Conservation (phyloP, 2,888 invertebrate genomes). For the Opisthograptis luteolata region DNA sequence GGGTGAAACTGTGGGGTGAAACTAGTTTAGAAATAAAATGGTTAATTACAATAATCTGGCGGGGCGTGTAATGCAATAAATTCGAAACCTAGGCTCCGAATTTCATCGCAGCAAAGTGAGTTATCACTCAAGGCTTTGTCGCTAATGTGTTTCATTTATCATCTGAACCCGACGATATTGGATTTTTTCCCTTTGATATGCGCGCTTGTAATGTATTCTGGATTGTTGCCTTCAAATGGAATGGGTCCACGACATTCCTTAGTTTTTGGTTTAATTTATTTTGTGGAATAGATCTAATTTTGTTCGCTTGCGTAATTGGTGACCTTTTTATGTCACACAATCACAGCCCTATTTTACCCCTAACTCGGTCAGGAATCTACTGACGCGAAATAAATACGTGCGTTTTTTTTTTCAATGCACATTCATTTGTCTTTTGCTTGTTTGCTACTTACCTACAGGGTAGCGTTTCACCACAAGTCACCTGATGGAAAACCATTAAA, state of each 20-base stretch:
- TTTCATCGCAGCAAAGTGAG: constrained; percentile 31
- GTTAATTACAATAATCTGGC: neutral
- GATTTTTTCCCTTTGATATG: constrained; percentile 57
- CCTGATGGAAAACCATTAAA: no score
- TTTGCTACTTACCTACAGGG: no score
- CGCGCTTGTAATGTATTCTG: constrained; percentile 37
- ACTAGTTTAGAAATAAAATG: neutral
- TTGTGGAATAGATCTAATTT: neutral
- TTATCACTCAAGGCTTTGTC: constrained; percentile 47
- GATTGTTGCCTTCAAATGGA: constrained; percentile 33
- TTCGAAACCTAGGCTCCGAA: constrained; percentile 24
- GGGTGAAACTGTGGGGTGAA: neutral
- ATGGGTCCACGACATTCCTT: constrained; percentile 28
- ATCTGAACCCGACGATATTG: constrained; percentile 61
- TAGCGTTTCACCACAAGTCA: no score
- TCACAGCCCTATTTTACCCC: neutral
- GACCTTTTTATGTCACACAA: neutral
- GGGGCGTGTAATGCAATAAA: constrained; percentile 25
- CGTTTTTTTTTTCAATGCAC: no score
- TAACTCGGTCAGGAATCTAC: no score
- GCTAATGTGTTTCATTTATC: constrained; percentile 71
- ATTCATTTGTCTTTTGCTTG: no score
- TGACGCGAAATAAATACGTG: no score
- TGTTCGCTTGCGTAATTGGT: no score
- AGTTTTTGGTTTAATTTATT: constrained; percentile 27